Evolutionary conservation across 2,888 invertebrate species (phyloP).

Genomic region (Bedellia somnulentella): DNA sequence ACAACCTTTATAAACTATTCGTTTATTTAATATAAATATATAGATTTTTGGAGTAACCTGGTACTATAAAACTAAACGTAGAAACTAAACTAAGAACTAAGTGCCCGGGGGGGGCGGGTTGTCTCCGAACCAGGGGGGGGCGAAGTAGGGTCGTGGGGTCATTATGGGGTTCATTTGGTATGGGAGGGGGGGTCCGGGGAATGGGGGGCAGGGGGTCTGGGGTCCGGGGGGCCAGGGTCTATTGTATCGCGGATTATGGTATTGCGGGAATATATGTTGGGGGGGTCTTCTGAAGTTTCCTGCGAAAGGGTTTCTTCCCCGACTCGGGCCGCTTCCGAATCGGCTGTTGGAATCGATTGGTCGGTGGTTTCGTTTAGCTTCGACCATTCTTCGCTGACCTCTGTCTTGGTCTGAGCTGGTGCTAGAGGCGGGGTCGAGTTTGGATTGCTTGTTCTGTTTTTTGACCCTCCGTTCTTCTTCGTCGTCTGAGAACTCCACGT

Average conservation of each 20-base stretch:
- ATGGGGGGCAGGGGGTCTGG: background rate
- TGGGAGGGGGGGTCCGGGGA: background rate
- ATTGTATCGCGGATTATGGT: background rate
- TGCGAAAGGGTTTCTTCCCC: slow-evolving; percentile 32
- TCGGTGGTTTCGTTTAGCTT: slow-evolving; percentile 29
- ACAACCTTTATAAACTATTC: too few relatives aligned
- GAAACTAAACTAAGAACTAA: too few relatives aligned
- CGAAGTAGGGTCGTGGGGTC: background rate
- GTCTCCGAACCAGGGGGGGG: slow-evolving; percentile 20
- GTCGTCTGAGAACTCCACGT: slow-evolving; percentile 85
- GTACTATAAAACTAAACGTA: too few relatives aligned
- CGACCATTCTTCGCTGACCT: slow-evolving; percentile 2
- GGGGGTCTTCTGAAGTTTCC: slow-evolving; percentile 22
- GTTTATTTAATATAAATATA: too few relatives aligned
- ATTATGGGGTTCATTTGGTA: too few relatives aligned
- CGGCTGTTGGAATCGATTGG: slow-evolving; percentile 44
- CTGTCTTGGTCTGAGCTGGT: too few relatives aligned
- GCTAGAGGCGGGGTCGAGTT: too few relatives aligned
- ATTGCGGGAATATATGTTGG: too few relatives aligned
- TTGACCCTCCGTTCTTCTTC: slow-evolving; percentile 72
- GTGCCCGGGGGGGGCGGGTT: slow-evolving; percentile 47
- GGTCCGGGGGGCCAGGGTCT: background rate
- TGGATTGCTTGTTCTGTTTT: too few relatives aligned
- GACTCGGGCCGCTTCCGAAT: slow-evolving; percentile 35
- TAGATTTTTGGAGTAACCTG: too few relatives aligned